Evolutionary conservation across 2,113 vertebrate genomes (phyloP).

Genomic region (Narcine bancroftii): DNA sequence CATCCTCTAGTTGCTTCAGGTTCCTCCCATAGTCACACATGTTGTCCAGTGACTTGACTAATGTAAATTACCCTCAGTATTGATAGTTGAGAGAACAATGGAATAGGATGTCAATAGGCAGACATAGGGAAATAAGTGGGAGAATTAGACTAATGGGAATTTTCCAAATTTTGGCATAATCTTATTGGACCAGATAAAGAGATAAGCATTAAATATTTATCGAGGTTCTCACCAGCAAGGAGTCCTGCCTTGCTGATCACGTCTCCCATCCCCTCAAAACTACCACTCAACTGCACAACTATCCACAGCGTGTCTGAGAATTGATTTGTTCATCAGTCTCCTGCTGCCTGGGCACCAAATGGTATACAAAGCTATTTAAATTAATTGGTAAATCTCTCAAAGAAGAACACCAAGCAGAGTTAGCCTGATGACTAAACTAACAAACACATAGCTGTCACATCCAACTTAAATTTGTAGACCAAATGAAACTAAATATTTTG

Average conservation of each 20-base stretch:
- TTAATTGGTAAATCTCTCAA: not conserved
- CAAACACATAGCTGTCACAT: not conserved
- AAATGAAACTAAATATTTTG: not conserved
- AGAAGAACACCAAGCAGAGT: not conserved
- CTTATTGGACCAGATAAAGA: no score
- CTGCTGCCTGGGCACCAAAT: not conserved
- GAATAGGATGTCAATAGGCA: no score
- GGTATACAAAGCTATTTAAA: not conserved
- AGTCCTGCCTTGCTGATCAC: not conserved
- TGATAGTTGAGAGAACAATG: no score
- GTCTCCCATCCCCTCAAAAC: not conserved
- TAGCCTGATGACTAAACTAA: no score
- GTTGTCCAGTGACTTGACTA: no score
- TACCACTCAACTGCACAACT: not conserved
- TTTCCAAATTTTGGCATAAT: no score
- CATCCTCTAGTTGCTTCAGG: no score
- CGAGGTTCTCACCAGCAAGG: not conserved
- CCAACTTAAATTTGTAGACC: not conserved
- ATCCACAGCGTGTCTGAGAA: not conserved
- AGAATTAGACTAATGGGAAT: no score
- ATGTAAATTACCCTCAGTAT: no score
- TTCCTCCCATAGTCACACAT: no score
- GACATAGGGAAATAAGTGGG: no score
- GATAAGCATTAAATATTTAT: not conserved
- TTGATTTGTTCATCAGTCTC: not conserved